Evolutionary conservation across 2,888 invertebrate genomes (phyloP).

Genomic region (Lepidochrysops patricia): DNA sequence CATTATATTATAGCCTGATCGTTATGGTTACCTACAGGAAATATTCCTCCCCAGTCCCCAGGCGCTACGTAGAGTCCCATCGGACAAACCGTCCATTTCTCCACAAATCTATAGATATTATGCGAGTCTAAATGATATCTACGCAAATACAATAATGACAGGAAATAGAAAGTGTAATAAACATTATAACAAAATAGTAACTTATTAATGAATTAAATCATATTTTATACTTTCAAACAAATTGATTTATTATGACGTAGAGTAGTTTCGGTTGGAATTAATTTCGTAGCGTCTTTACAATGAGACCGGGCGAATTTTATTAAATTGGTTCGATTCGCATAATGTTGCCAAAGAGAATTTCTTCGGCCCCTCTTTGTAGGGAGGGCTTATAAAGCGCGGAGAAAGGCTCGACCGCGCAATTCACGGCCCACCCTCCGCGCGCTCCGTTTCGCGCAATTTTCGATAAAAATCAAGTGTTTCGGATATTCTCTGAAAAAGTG

Average conservation of each 20-base stretch:
- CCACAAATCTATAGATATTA: not conserved
- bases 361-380: slow-evolving; percentile 45
- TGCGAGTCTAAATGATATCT: not conserved
- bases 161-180: slow-evolving; percentile 8
- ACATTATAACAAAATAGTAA: not conserved
- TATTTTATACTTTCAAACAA: slow-evolving; percentile 14
- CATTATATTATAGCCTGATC: too few relatives aligned
- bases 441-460: slow-evolving; percentile 49
- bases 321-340: slow-evolving; percentile 50
- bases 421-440: slow-evolving; percentile 27
- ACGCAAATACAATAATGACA: not conserved
- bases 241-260: slow-evolving; percentile 19
- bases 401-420: slow-evolving; percentile 58
- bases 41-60: not conserved
- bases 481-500: slow-evolving; percentile 37
- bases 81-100: not conserved
- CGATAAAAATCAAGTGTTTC: slow-evolving; percentile 42
- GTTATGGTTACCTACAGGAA: not conserved
- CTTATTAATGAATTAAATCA: not conserved
- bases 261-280: slow-evolving; percentile 25
- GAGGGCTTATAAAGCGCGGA: slow-evolving; percentile 65
- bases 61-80: not conserved
- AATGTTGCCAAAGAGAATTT: slow-evolving; percentile 57
- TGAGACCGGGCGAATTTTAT: slow-evolving; percentile 26
- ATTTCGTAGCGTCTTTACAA: slow-evolving; percentile 18